Percentiles rank a stretch among this genome's conserved stretches.
These are phyloP conservation scores for Podarcis siculus DNA, from an alignment of 2,797 vertebrate genomes.

Conservation along the genomic window DNA sequence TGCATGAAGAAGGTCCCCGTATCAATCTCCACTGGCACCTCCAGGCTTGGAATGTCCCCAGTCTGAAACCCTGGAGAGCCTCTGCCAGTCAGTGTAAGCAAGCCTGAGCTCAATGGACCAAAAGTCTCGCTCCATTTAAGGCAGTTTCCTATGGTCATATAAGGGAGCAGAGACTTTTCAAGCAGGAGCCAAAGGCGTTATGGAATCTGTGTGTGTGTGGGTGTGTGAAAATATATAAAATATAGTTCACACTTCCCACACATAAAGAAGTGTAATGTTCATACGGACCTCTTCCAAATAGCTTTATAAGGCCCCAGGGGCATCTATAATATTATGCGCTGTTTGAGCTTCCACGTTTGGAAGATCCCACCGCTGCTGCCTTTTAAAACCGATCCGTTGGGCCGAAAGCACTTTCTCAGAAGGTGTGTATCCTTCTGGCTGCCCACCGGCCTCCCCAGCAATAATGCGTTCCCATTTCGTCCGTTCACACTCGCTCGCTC, in stretches of 20 bases:
- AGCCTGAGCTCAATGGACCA: no score
- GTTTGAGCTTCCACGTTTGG: not conserved
- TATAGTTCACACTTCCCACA: not conserved
- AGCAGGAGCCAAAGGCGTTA: not conserved
- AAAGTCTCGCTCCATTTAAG: not conserved
- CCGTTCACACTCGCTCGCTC: not conserved
- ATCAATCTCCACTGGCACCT: no score
- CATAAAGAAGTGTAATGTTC: not conserved
- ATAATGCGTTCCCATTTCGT: not conserved
- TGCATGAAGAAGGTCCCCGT: no score
- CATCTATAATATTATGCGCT: slow-evolving; percentile 25
- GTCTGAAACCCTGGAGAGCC: not conserved
- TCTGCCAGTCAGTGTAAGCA: no score
- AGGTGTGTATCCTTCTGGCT: not conserved
- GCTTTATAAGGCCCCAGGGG: not conserved
- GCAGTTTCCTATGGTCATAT: not conserved
- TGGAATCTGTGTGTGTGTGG: not conserved
- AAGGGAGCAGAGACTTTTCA: not conserved
- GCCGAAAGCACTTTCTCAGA: not conserved
- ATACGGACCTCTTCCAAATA: not conserved
- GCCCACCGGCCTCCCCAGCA: not conserved
- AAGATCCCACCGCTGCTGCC: not conserved
- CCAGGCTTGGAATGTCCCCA: no score
- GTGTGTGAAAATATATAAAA: not conserved
- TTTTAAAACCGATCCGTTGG: not conserved